Evolutionary conservation across 2,113 vertebrate species (phyloP), one percentile per base, ranked within the genome.

Genomic region (Neopipo cinnamomea): DNA sequence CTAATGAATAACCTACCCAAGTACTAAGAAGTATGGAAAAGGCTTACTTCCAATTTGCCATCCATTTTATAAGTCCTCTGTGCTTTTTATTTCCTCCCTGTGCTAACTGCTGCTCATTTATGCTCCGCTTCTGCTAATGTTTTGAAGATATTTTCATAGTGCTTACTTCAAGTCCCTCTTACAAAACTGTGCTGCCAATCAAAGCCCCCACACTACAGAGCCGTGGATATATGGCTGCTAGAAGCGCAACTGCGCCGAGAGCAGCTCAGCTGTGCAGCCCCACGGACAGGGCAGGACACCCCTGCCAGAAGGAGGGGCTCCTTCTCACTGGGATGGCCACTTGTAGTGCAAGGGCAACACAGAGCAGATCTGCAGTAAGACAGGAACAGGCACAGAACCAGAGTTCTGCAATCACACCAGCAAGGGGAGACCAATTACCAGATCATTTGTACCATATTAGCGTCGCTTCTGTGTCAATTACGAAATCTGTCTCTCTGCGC

Each of bases 231-330:
- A 1, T 2, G 46, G 61, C 58, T 73, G 39, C 31, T 3, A 9
- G 85, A 35, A 76, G 59, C n/a, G 27, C 22, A 41, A 2, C 8
- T 5, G 82, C 1, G 1, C 58, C 1, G 24, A 39, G 37, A 1
- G 37, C 72, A 39, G 74, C 70, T 27, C 66, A 28, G 76, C 62
- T 10, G 15, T 1, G 20, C 61, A 39, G 49, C 61, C 56, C 47
- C 2, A 5, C 0, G 0, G 41, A 11, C 63, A 31, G 28, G 8
- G 5, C 16, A 37, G 49, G 30, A 31, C 52, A n/a, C 1, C 22
- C 39, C 35, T 5, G 6, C 30, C n/a, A 22, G 37, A 25, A 62
- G 31, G 31, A 75, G 42, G 21, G 53, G 20, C 7, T 15, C 13
- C 19, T 37, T 39, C 35, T 23, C 15, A n/a, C 49, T 2, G 5